Conservation (phyloP, 2,797 vertebrate genomes). For the Sardinella longiceps region DNA sequence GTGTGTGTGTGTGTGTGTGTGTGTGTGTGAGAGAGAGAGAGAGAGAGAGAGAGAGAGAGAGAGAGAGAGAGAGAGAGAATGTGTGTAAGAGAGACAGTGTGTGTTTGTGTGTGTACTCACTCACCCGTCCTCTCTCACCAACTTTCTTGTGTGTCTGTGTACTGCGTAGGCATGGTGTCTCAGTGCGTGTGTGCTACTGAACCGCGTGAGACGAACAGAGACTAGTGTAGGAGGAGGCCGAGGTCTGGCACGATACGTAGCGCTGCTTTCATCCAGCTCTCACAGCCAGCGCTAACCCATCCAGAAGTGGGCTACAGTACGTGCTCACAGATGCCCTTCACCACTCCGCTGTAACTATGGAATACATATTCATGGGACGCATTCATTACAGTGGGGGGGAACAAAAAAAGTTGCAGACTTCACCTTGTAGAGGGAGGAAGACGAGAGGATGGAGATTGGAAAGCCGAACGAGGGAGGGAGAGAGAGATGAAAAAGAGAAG, state of each 20-base stretch:
- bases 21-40: no score
- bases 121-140: no score
- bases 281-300: not conserved
- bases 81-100: no score
- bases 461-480: not conserved
- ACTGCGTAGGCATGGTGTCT: not conserved
- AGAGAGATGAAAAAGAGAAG: not conserved
- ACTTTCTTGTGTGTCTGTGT: not conserved
- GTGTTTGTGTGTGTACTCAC: not conserved
- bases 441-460: not conserved
- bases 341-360: conserved; percentile 31
- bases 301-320: conserved; percentile 45
- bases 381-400: conserved; percentile 34
- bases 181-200: not conserved
- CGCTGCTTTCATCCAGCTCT: conserved; percentile 32
- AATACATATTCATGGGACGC: conserved; percentile 44
- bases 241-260: not conserved
- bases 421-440: not conserved
- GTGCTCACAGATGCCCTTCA: conserved; percentile 35
- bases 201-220: not conserved
- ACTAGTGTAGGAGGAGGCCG: not conserved
- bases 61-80: no score
- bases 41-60: no score
- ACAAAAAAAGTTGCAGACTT: not conserved
- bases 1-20: conserved; percentile 6